Evolutionary conservation across 1,140 invertebrate genomes (phyloP), one percentile per base, ranked within the genome.

Genomic region (Heliconius nattereri): DNA sequence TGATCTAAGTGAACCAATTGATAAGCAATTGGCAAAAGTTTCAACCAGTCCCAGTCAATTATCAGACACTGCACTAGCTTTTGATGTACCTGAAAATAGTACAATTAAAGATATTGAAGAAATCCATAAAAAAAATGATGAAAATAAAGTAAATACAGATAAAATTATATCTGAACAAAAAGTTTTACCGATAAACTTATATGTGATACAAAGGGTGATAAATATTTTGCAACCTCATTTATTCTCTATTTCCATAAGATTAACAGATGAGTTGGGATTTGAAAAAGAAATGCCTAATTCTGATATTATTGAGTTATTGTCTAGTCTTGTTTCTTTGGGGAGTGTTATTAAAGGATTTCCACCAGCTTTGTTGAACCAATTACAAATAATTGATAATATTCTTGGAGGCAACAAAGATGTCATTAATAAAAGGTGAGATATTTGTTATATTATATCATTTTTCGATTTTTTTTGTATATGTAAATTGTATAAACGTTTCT

Each of bases 181-280:
- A 85, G 81, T 94, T 6, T 71, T 94, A 26, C 94, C 94, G 7
- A 80, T 94, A 29, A 89, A 89, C 57, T 85, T 89, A 32, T 94
- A 94, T 75, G 79, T 94, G 6, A 75, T 94, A 23, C 88, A 93
- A 82, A 91, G 92, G 86, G 74, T 95, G 40, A 66, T 91, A 35
- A 88, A 80, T 76, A 73, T 93, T 9, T 70, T 91, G n/a, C 83
- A 90, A 81, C 84, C 82, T 6, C 71, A 87, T 79, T 74, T 92
- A 3, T 76, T 89, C 37, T 74, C 89, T 45, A 37, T 87, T 32
- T 71, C 85, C n/a, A 81, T 77, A 20, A 86, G 79, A 73, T 72
- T 81, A 52, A 79, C 60, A n/a, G 66, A 79, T 49, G 83, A 76
- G 54, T 66, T 52, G 1, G 75, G 37, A 45, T 37, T 26, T 32